phyloP scores from a whole-genome alignment of 1,140 invertebrate genomes.

The Drosophila sp. region DNA sequence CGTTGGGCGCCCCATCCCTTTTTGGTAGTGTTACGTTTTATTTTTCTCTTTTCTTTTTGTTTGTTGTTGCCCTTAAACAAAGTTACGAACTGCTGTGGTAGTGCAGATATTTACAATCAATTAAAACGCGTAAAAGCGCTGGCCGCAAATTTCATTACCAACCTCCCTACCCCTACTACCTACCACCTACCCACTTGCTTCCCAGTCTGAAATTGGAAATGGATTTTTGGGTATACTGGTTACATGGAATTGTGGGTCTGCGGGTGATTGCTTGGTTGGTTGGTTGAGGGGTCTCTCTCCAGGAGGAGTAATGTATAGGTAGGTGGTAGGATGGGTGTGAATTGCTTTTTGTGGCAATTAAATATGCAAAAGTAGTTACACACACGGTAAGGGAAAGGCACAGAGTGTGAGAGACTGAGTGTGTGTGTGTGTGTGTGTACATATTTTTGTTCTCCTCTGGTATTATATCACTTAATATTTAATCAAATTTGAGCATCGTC shows the following conservation, averaged over 20 bases:
- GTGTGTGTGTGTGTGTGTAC: constrained; percentile 2
- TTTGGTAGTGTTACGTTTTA: background rate
- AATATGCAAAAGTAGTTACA: constrained; percentile 76
- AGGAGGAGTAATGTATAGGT: constrained; percentile 5
- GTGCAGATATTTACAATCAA: constrained; percentile 77
- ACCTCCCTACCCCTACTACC: background rate
- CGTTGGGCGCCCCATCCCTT: background rate
- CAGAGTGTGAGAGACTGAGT: background rate
- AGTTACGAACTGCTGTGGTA: constrained; percentile 42
- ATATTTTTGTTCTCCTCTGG: constrained; percentile 22
- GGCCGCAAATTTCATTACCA: constrained; percentile 76
- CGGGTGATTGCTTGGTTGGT: background rate
- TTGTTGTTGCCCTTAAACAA: constrained; percentile 15
- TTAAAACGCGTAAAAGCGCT: constrained; percentile 72
- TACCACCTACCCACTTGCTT: background rate
- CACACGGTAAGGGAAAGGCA: constrained; percentile 7
- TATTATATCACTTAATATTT: constrained; percentile 76
- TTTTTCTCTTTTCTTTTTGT: background rate
- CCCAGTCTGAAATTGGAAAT: constrained; percentile 20
- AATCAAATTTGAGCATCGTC: constrained; percentile 68
- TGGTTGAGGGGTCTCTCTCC: too few species aligned
- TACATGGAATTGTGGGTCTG: constrained; percentile 8
- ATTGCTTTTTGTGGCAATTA: constrained; percentile 72
- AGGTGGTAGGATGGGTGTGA: constrained; percentile 32
- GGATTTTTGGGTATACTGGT: constrained; percentile 42